phyloP scores from a whole-genome alignment of 1,140 invertebrate genomes.

The Drosophila bifasciata region DNA sequence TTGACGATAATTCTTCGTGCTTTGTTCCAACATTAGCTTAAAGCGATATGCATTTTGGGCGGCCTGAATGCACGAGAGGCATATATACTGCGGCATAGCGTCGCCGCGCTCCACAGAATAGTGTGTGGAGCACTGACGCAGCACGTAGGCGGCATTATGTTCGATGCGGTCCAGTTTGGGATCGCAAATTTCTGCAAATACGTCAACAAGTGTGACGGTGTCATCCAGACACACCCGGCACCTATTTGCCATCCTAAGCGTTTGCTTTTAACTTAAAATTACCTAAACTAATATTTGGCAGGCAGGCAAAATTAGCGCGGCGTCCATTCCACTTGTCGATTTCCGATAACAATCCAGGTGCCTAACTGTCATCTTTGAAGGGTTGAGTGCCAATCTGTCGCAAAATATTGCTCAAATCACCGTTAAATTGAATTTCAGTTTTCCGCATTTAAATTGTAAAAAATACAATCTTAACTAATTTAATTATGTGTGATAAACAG shows the following conservation, averaged over 20 bases:
- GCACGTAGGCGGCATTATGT: conserved; percentile 34
- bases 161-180: conserved; percentile 13
- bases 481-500: too few relatives aligned
- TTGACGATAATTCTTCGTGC: conserved; percentile 12
- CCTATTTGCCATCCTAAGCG: conserved; percentile 25
- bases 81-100: conserved; percentile 48
- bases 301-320: background rate
- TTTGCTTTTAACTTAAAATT: conserved; percentile 8
- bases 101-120: conserved; percentile 34
- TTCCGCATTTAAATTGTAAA: conserved; percentile 6
- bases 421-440: background rate
- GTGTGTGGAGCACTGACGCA: conserved; percentile 35
- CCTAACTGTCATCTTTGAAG: too few relatives aligned
- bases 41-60: conserved; percentile 58
- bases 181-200: conserved; percentile 40
- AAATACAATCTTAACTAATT: background rate
- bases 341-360: too few relatives aligned
- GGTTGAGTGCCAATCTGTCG: too few relatives aligned
- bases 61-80: conserved; percentile 43
- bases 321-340: background rate
- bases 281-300: background rate
- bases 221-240: conserved; percentile 56
- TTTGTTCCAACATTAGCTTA: conserved; percentile 45
- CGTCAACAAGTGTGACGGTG: conserved; percentile 53
- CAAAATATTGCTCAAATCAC: too few relatives aligned